These are phyloP conservation scores for Falco naumanni DNA, from an alignment of 2,797 vertebrate species.

Conservation along the genomic window DNA sequence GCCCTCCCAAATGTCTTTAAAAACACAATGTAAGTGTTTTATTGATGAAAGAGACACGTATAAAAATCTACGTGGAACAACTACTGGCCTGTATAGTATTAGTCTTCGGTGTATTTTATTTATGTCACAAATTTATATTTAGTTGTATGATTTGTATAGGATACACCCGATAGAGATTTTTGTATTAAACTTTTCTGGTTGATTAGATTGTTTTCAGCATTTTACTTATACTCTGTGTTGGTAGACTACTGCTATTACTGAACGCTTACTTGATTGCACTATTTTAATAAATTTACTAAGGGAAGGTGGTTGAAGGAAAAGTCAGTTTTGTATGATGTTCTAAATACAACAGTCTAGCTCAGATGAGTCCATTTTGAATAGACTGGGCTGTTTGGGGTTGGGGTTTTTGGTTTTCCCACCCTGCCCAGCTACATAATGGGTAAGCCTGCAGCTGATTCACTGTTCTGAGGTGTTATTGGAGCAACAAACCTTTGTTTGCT, in stretches of 20 bases:
- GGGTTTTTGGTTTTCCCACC: background rate
- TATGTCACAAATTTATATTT: background rate
- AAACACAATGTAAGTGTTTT: background rate
- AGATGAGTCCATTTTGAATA: background rate
- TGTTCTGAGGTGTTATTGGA: slow-evolving; percentile 75
- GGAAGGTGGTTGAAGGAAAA: background rate
- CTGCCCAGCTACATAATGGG: background rate
- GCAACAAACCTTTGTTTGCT: slow-evolving; percentile 72
- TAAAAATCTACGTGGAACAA: background rate
- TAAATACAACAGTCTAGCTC: background rate
- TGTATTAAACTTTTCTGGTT: background rate
- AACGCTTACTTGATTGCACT: background rate
- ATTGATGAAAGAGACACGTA: background rate
- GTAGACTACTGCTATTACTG: background rate
- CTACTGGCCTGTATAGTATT: background rate
- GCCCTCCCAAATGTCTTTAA: background rate
- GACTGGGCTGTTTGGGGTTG: background rate
- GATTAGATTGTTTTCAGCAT: background rate
- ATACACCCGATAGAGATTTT: background rate
- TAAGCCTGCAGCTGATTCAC: slow-evolving; percentile 62
- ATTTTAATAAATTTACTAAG: background rate
- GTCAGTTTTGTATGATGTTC: background rate
- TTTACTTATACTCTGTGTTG: slow-evolving; percentile 13
- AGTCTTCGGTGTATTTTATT: background rate
- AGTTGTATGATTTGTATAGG: background rate